Conservation (phyloP, 2,888 invertebrate species). For the Andrena flavipes region DNA sequence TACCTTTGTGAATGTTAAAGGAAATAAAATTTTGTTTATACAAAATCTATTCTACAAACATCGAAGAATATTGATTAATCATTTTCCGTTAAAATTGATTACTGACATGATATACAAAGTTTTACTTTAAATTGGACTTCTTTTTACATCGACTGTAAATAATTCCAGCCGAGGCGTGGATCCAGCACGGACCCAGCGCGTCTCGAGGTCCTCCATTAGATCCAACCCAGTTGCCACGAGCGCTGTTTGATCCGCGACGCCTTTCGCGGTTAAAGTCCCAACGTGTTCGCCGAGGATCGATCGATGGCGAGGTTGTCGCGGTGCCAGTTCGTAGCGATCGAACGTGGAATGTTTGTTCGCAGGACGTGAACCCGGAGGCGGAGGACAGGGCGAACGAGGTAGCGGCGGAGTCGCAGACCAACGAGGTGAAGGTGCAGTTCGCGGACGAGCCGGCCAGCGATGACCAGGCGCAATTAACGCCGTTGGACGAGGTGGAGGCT, state of each 20-base stretch:
- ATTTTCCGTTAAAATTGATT: too few relatives aligned
- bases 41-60: too few relatives aligned
- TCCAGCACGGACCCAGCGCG: neutral
- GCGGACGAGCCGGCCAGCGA: slow-evolving; percentile 87
- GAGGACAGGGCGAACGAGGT: slow-evolving; percentile 82
- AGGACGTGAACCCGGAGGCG: slow-evolving; percentile 83
- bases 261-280: neutral
- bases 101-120: too few relatives aligned
- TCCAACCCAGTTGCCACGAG: neutral
- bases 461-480: slow-evolving; percentile 89
- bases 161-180: neutral
- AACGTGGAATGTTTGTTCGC: slow-evolving; percentile 57
- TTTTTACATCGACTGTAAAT: too few relatives aligned
- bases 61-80: too few relatives aligned
- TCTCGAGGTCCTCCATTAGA: neutral
- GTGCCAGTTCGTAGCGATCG: slow-evolving; percentile 3
- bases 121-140: too few relatives aligned
- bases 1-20: too few relatives aligned
- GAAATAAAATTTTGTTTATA: too few relatives aligned
- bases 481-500: slow-evolving; percentile 89
- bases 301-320: neutral
- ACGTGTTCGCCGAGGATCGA: slow-evolving; percentile 28
- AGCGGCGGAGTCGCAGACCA: slow-evolving; percentile 87
- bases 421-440: slow-evolving; percentile 88
- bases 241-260: neutral